Evolutionary conservation across 2,888 invertebrate species (phyloP), one percentile per base, ranked within the genome.

Genomic region (Cryptus armator): DNA sequence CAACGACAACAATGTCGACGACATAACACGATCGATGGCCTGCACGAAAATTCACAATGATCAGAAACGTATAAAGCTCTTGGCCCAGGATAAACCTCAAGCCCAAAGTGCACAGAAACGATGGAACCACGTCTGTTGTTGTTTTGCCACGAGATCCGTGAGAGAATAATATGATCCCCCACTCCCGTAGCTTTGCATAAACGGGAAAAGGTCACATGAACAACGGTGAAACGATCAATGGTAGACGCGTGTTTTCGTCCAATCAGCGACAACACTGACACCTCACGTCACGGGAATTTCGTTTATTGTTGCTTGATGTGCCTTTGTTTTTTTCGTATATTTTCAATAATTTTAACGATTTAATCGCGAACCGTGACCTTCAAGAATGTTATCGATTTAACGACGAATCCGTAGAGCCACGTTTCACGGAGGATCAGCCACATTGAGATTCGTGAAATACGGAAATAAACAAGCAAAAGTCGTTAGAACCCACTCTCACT

Each of bases 171-270:
- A 90, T 89, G 85, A 85, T n/a, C 67, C 70, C 64, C 82, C 82
- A 68, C 76, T 53, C 72, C 68, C 43, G 12, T 14, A 59, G 16
- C 43, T 10, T 90, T 88, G 89, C 90, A 90, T 89, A 89, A 91
- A 91, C 87, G 89, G 87, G 88, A 89, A 91, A 89, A 89, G 91
- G 90, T 92, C 92, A 92, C 92, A 91, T 91, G 92, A 89, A 89
- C 89, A 89, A 85, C 83, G 86, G 87, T 24, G 70, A 32, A 86
- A 80, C 87, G 87, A 87, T 90, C 91, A 91, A 91, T 91, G 88
- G 89, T 85, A 85, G 87, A 75, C 79, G 84, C 59, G 67, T 79
- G 37, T 46, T 62, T 66, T 71, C 76, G 67, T 67, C 90, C 90
- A 90, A 90, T 90, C 85, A 71, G 78, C 68, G 67, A 37, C 59